phyloP scores from a whole-genome alignment of 2,113 vertebrate species.

The Planiliza haematocheilus region DNA sequence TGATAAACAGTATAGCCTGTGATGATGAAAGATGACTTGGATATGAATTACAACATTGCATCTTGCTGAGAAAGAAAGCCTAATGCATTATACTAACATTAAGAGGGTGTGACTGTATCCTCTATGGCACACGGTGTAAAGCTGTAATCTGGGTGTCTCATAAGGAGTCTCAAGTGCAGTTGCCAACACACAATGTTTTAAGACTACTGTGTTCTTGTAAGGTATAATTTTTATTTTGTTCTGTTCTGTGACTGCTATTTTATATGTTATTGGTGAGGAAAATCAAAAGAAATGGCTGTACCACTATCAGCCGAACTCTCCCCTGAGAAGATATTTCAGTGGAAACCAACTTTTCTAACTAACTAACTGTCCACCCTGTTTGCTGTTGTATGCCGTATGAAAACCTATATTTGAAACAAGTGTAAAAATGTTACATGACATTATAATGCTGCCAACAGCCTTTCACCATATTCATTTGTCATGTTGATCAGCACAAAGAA shows the following conservation, averaged over 20 bases:
- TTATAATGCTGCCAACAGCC: constrained; percentile 23
- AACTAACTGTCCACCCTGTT: not conserved
- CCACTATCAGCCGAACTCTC: not conserved
- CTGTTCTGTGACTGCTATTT: not conserved
- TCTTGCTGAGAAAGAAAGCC: too few species aligned
- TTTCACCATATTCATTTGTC: constrained; percentile 19
- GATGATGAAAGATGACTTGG: too few species aligned
- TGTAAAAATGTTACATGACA: not conserved
- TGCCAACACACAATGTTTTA: too few species aligned
- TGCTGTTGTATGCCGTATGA: not conserved
- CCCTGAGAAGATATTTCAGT: not conserved
- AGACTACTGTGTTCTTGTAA: too few species aligned
- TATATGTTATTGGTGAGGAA: not conserved
- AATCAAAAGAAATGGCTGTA: constrained; percentile 17
- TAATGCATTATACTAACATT: too few species aligned
- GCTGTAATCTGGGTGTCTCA: too few species aligned
- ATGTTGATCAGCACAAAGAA: not conserved
- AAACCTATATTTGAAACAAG: constrained; percentile 19
- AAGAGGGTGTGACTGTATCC: too few species aligned
- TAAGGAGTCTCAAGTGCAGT: too few species aligned
- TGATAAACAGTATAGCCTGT: too few species aligned
- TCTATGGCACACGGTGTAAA: too few species aligned
- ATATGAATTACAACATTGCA: too few species aligned
- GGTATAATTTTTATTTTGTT: not conserved
- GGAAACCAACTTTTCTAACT: constrained; percentile 14